Evolutionary conservation across 2,113 vertebrate species (phyloP).

Genomic region (Alligator mississippiensis): DNA sequence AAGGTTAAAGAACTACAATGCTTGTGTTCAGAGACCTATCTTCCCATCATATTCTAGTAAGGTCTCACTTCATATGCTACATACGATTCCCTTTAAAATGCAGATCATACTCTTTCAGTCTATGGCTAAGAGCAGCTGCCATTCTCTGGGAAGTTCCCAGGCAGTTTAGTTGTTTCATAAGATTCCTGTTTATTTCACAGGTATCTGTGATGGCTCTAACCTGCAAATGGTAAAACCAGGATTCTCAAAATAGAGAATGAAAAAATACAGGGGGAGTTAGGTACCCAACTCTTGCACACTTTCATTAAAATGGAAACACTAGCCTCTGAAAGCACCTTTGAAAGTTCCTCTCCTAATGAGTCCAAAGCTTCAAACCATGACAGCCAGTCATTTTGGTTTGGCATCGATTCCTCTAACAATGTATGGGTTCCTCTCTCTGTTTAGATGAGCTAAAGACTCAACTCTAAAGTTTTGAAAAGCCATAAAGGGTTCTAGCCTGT

Average conservation of each 20-base stretch:
- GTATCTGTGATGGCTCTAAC: background rate
- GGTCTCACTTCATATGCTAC: background rate
- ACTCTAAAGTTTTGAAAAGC: background rate
- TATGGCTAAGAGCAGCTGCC: background rate
- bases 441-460: background rate
- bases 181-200: background rate
- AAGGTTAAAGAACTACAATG: background rate
- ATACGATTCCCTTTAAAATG: background rate
- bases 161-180: background rate
- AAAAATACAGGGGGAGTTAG: background rate
- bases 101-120: background rate
- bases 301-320: background rate
- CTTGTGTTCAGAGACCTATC: background rate
- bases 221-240: background rate
- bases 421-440: background rate
- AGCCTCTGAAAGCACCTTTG: background rate
- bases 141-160: background rate
- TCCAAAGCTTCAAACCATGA: background rate
- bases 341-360: background rate
- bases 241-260: background rate
- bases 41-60: background rate
- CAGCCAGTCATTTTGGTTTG: background rate
- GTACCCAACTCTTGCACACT: too few relatives aligned
- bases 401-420: background rate
- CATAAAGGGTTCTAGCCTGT: too few relatives aligned